A percentile compares a stretch with the other conserved stretches of the same genome.
phyloP scores from a whole-genome alignment of 1,140 invertebrate genomes.

The Probaryconus sp. region DNA sequence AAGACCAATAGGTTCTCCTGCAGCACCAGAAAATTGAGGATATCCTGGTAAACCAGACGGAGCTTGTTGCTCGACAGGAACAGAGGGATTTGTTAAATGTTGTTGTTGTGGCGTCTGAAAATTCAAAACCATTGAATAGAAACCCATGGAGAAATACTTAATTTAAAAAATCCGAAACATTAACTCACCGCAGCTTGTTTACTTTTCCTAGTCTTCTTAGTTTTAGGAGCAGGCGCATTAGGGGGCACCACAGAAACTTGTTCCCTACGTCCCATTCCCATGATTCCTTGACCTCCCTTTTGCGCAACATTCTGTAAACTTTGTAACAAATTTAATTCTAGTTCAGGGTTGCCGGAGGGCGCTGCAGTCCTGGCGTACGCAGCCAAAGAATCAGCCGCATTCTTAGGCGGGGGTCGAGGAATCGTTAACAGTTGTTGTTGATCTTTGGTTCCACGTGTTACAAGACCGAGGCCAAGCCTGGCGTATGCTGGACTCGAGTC shows the following conservation, averaged over 20 bases:
- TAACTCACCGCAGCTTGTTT: conserved; percentile 67
- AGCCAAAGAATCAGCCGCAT: conserved; percentile 65
- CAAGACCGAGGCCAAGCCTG: conserved; percentile 70
- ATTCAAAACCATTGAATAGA: too few relatives aligned
- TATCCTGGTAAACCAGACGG: conserved; percentile 63
- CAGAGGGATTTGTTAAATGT: conserved; percentile 43
- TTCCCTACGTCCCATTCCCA: conserved; percentile 63
- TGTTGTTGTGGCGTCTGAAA: conserved; percentile 47
- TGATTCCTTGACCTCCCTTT: conserved; percentile 64
- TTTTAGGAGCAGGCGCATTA: conserved; percentile 50
- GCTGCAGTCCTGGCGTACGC: conserved; percentile 65
- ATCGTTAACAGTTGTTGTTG: conserved; percentile 72
- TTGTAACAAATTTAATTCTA: conserved; percentile 73
- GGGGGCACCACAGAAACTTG: conserved; percentile 21
- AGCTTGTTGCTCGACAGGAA: conserved; percentile 59
- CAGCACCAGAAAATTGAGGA: conserved; percentile 62
- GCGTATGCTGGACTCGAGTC: conserved; percentile 73
- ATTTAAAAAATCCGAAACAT: conserved; percentile 1
- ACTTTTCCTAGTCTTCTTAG: conserved; percentile 70
- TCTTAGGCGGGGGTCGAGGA: conserved; percentile 64
- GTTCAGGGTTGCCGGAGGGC: conserved; percentile 57
- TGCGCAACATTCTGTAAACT: conserved; percentile 68
- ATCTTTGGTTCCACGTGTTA: conserved; percentile 66
- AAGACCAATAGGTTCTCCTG: conserved; percentile 63
- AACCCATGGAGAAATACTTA: too few relatives aligned